phyloP scores from a whole-genome alignment of 2,888 invertebrate genomes.

The Agriopis marginaria region DNA sequence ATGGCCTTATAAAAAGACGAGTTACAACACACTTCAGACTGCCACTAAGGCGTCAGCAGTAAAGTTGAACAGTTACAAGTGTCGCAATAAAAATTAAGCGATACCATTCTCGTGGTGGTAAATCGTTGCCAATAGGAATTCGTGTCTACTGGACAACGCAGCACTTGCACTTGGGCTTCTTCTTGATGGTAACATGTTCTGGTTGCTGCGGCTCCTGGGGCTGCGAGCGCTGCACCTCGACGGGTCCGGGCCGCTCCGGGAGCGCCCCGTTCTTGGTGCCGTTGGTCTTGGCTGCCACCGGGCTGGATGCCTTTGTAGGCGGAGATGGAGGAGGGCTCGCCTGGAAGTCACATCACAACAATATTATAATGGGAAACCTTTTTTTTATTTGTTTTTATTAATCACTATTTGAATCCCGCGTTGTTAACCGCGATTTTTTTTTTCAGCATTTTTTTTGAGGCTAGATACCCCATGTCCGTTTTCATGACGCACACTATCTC shows the following conservation, averaged over 20 bases:
- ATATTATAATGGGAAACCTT: neutral
- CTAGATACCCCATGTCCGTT: too few relatives aligned
- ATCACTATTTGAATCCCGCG: too few relatives aligned
- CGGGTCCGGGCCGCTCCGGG: slow-evolving; percentile 80
- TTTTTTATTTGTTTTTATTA: too few relatives aligned
- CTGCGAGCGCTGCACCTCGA: slow-evolving; percentile 91
- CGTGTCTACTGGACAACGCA: slow-evolving; percentile 94
- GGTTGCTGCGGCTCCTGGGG: slow-evolving; percentile 93
- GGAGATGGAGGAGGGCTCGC: slow-evolving; percentile 75
- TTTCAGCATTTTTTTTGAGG: too few relatives aligned
- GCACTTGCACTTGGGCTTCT: slow-evolving; percentile 98
- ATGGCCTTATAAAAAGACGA: neutral
- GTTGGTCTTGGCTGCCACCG: slow-evolving; percentile 74
- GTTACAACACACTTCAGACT: neutral
- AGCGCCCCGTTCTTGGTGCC: slow-evolving; percentile 81
- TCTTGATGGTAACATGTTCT: slow-evolving; percentile 96
- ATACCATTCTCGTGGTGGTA: neutral
- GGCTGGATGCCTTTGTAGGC: slow-evolving; percentile 68
- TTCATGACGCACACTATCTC: too few relatives aligned
- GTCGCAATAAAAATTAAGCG: too few relatives aligned
- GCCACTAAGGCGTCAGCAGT: neutral
- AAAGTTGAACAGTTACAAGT: too few relatives aligned
- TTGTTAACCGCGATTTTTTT: too few relatives aligned
- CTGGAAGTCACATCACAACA: slow-evolving; percentile 51
- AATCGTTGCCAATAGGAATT: neutral